Evolutionary conservation across 1,140 invertebrate species (phyloP).

Genomic region (Cecropterus lyciades): DNA sequence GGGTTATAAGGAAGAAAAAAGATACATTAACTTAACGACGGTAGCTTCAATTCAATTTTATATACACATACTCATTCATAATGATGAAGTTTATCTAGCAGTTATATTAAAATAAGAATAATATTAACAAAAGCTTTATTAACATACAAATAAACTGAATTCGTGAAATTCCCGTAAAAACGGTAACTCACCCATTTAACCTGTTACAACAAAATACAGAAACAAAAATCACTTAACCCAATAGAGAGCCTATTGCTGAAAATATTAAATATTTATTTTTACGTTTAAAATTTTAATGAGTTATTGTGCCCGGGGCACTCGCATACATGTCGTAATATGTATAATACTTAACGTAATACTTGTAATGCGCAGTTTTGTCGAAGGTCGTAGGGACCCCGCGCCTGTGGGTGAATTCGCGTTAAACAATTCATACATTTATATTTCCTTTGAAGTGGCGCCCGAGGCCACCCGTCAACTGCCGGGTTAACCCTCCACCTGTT

Average conservation of each 20-base stretch:
- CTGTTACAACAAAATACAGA: background rate
- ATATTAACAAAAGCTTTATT: too few species aligned
- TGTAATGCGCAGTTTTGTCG: slow-evolving; percentile 35
- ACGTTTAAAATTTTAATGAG: slow-evolving; percentile 21
- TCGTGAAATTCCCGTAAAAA: too few species aligned
- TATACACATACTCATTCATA: too few species aligned
- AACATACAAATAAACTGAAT: too few species aligned
- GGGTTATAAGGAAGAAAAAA: background rate
- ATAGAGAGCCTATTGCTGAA: background rate
- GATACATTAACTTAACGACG: too few species aligned
- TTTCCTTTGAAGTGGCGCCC: slow-evolving; percentile 77
- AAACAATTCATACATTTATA: slow-evolving; percentile 81
- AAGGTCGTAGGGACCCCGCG: slow-evolving; percentile 56
- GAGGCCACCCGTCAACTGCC: slow-evolving; percentile 72
- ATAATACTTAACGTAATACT: slow-evolving; percentile 18
- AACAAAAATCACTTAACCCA: slow-evolving; percentile 4
- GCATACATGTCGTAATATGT: slow-evolving; percentile 5
- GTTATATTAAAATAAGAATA: too few species aligned
- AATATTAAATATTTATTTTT: slow-evolving; percentile 12
- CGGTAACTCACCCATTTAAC: too few species aligned
- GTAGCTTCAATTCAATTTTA: too few species aligned
- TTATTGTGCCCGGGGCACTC: slow-evolving; percentile 24
- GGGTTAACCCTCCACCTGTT: slow-evolving; percentile 69
- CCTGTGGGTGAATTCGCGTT: slow-evolving; percentile 68
- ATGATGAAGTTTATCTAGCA: too few species aligned